Conservation (phyloP, 2,888 invertebrate species). For the Diadegma fenestrale region DNA sequence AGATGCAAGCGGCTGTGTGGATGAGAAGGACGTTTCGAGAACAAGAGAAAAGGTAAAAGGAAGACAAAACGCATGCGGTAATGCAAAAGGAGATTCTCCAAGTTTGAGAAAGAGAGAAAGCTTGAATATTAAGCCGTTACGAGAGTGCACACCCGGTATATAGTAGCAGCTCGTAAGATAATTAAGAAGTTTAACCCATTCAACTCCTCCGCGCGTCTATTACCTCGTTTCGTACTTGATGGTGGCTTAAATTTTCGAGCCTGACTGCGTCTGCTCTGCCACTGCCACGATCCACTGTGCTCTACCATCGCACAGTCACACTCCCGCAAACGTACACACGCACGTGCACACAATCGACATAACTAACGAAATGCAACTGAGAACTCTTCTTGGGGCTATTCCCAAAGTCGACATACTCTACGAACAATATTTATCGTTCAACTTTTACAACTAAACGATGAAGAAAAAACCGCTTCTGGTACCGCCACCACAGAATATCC, state of each 20-base stretch:
- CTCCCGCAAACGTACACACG: neutral
- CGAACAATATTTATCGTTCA: constrained; percentile 33
- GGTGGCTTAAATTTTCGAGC: constrained; percentile 69
- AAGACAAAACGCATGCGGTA: constrained; percentile 49
- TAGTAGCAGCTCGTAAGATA: constrained; percentile 67
- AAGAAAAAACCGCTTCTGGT: neutral
- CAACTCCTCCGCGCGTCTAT: constrained; percentile 69
- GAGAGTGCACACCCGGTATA: constrained; percentile 67
- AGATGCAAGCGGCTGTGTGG: constrained; percentile 11
- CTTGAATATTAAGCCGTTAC: constrained; percentile 69
- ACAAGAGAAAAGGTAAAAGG: constrained; percentile 43
- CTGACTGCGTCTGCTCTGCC: constrained; percentile 64
- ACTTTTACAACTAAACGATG: neutral
- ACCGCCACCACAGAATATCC: neutral
- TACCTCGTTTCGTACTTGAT: constrained; percentile 70
- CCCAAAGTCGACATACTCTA: constrained; percentile 36
- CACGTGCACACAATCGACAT: constrained; percentile 12
- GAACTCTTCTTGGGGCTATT: constrained; percentile 27
- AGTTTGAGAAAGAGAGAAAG: constrained; percentile 64
- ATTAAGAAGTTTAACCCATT: constrained; percentile 73
- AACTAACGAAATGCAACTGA: constrained; percentile 55
- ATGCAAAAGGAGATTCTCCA: constrained; percentile 40
- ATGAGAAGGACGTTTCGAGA: constrained; percentile 49
- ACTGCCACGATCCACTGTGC: constrained; percentile 52
- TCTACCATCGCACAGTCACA: neutral